Evolutionary conservation across 2,113 vertebrate genomes (phyloP).

Genomic region (Etheostoma cragini): DNA sequence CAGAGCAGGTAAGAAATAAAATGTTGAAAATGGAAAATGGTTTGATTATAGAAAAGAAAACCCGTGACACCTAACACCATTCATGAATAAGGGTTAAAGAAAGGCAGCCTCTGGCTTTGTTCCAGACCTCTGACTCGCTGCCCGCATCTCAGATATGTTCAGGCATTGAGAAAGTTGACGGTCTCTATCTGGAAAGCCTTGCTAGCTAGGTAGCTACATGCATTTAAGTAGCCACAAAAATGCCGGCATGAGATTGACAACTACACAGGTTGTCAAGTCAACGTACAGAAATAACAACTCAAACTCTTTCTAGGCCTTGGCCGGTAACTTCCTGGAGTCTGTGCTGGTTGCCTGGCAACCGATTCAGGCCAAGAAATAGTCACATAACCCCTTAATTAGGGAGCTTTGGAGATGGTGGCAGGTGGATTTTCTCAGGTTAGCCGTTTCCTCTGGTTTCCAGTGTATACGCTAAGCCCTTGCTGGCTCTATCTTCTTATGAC

Average conservation of each 20-base stretch:
- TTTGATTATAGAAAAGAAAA: neutral
- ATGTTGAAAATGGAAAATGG: neutral
- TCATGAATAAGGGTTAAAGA: slow-evolving; percentile 1
- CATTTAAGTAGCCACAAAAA: neutral
- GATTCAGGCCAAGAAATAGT: neutral
- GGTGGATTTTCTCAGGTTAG: neutral
- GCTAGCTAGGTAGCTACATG: neutral
- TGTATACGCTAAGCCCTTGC: too few species aligned
- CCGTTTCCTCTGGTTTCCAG: too few species aligned
- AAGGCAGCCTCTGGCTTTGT: neutral
- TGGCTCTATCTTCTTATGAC: neutral
- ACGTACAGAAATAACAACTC: neutral
- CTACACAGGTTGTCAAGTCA: neutral
- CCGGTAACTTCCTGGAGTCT: neutral
- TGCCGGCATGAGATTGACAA: neutral
- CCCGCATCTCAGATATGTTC: neutral
- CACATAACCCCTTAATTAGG: neutral
- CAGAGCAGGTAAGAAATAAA: neutral
- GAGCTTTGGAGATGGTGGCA: neutral
- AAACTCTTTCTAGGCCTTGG: neutral
- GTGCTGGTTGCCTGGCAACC: neutral
- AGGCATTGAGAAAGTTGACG: neutral
- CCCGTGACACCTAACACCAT: neutral
- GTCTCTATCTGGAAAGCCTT: neutral
- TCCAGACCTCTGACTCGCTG: neutral